phyloP scores from a whole-genome alignment of 2,113 vertebrate genomes.

The Cariama cristata region DNA sequence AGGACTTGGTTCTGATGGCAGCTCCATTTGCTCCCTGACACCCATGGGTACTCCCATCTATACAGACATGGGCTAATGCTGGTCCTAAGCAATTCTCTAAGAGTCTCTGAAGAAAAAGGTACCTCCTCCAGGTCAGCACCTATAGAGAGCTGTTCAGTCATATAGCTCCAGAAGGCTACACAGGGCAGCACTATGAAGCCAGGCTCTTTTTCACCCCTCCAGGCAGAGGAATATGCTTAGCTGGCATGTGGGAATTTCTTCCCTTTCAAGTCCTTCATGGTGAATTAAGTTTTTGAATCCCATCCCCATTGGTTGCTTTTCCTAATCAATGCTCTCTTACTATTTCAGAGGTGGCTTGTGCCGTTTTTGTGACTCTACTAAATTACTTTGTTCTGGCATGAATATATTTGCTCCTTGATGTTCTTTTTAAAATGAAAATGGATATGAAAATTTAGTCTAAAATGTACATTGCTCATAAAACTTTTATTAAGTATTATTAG shows the following conservation, averaged over 20 bases:
- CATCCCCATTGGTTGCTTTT: slow-evolving; percentile 48
- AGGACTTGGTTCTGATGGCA: not conserved
- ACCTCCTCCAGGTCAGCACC: not conserved
- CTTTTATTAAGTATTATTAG: slow-evolving; percentile 71
- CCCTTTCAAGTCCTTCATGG: slow-evolving; percentile 65
- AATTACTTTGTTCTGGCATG: slow-evolving; percentile 60
- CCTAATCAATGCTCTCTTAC: slow-evolving; percentile 17
- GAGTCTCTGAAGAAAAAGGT: not conserved
- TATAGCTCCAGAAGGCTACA: not conserved
- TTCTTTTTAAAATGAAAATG: slow-evolving; percentile 61
- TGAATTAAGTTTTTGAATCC: slow-evolving; percentile 69
- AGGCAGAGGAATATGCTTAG: not conserved
- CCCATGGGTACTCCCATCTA: not conserved
- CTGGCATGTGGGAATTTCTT: slow-evolving; percentile 23
- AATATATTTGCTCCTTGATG: slow-evolving; percentile 61
- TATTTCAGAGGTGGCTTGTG: slow-evolving; percentile 29
- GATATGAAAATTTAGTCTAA: slow-evolving; percentile 71
- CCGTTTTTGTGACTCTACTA: slow-evolving; percentile 54
- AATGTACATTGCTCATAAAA: slow-evolving; percentile 71
- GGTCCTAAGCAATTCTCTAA: not conserved
- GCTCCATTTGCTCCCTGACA: not conserved
- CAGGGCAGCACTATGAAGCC: not conserved
- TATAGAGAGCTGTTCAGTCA: accelerated
- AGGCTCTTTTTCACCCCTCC: not conserved
- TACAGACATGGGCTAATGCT: not conserved